Base-by-base conservation (phyloP, 1,140 invertebrate genomes). In the Bombus ignitus region DNA sequence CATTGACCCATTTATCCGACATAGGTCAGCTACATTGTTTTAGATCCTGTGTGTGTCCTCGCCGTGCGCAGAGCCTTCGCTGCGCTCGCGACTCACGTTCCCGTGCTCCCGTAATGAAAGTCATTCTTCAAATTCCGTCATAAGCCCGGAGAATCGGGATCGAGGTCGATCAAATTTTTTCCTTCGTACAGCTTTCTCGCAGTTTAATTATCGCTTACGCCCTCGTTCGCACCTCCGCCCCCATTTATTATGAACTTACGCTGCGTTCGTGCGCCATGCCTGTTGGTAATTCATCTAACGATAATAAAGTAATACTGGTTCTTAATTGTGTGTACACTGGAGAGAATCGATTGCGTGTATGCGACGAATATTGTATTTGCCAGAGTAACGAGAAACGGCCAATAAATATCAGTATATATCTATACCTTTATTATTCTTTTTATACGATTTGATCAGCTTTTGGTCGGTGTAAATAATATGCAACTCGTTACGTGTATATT, bases 1-100 rank as follows among this genome's bases (percentile, higher is more conserved):
- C 85, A 91, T 90, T 90, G 89, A 90, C 89, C 89, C 68, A 90
- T 90, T 91, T 90, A 87, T 87, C 37, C 76, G 35, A 35, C 53
- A 68, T 39, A 35, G 84, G 74, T 78, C 83, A 85, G 59, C 81
- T 71, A 86, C 89, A 85, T 87, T 90, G 88, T 90, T 88, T 88
- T 32, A 75, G 66, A 72, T 90, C 66, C 77, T 83, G 47, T 71
- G 39, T 35, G 66, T 47, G 65, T 83, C 72, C 68, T 57, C 57
- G 77, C 66, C 18, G 8, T 10, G 80, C 42, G 42, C 39, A 66
- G 37, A 39, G 79, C 42, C 75, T 68, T 53, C 47, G 47, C 47
- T 53, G 18, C 47, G 47, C 47, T 53, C 18, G 47, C 47, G 18
- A 18, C 47, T 53, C 47, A 53, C 87, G 79, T 73, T 59, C 66